These are phyloP conservation scores for Sinopyrophorus schimmeli DNA, from an alignment of 2,888 invertebrate genomes.

Conservation along the genomic window DNA sequence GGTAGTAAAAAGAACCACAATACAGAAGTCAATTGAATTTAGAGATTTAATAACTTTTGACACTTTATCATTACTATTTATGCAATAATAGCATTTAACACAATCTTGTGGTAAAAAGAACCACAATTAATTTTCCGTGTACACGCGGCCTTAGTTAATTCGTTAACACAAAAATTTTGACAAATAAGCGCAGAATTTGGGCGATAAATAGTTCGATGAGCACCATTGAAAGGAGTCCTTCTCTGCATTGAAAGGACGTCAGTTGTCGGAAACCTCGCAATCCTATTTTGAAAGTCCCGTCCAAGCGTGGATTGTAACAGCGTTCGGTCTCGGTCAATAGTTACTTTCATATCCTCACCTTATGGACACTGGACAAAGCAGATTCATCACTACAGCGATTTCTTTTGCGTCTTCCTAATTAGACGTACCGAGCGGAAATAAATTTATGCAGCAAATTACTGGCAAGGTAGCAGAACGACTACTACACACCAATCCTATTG, in stretches of 20 bases:
- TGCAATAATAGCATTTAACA: no score
- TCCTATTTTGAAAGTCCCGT: constrained; percentile 50
- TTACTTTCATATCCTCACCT: constrained; percentile 50
- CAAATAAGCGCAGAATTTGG: no score
- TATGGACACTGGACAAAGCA: constrained; percentile 42
- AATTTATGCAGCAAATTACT: constrained; percentile 28
- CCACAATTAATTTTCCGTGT: no score
- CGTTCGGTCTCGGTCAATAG: constrained; percentile 50
- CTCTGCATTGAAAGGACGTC: constrained; percentile 29
- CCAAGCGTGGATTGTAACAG: constrained; percentile 52
- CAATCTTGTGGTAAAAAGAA: no score
- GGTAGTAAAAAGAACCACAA: no score
- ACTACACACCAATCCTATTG: constrained; percentile 33
- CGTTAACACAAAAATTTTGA: no score
- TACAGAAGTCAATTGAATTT: no score
- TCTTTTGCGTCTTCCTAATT: constrained; percentile 31
- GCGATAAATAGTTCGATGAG: no score
- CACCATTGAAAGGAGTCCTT: no score
- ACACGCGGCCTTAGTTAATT: no score
- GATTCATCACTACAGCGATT: constrained; percentile 36
- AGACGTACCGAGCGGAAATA: constrained; percentile 27
- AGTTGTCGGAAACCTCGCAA: constrained; percentile 37
- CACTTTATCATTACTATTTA: no score
- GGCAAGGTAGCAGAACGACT: constrained; percentile 36
- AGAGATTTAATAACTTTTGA: no score